These are phyloP conservation scores for Istiophorus platypterus DNA, from an alignment of 2,113 vertebrate genomes.

Conservation along the genomic window DNA sequence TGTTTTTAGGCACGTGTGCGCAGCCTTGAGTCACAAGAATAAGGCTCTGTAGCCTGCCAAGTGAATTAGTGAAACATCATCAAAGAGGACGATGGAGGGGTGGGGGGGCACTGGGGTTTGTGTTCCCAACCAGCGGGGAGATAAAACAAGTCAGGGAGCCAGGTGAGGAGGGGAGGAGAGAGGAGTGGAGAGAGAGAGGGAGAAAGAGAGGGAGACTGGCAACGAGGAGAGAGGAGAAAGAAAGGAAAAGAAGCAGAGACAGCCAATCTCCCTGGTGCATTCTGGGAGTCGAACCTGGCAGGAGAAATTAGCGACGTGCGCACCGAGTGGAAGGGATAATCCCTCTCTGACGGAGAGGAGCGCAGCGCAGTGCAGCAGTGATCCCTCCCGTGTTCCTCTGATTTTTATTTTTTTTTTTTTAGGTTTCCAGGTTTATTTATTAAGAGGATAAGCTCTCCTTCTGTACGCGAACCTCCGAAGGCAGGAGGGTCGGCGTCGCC, in stretches of 20 bases:
- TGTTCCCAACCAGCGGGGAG: constrained; percentile 65
- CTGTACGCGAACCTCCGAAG: constrained; percentile 57
- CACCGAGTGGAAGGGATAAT: constrained; percentile 79
- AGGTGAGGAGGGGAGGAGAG: constrained; percentile 57
- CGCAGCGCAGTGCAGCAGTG: constrained; percentile 48
- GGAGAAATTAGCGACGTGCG: constrained; percentile 72
- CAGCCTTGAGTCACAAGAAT: constrained; percentile 45
- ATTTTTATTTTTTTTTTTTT: no score
- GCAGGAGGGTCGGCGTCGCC: constrained; percentile 42
- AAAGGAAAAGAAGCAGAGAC: constrained; percentile 60
- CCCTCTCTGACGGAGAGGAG: constrained; percentile 64
- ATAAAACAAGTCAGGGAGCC: constrained; percentile 64
- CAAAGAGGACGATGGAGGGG: constrained; percentile 66
- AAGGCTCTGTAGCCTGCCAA: constrained; percentile 32
- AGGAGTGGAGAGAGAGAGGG: constrained; percentile 48
- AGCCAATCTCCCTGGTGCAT: constrained; percentile 78
- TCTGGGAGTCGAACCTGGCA: constrained; percentile 82
- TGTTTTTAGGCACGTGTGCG: constrained; percentile 48
- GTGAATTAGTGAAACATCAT: constrained; percentile 65
- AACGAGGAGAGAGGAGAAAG: constrained; percentile 13
- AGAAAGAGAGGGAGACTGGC: constrained; percentile 42
- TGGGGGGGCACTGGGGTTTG: constrained; percentile 63
- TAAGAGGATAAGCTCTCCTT: constrained; percentile 76
- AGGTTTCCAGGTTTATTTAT: constrained; percentile 76
- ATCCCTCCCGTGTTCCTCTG: constrained; percentile 70